phyloP scores from a whole-genome alignment of 1,140 invertebrate species.

The Chironomus striatipennis region DNA sequence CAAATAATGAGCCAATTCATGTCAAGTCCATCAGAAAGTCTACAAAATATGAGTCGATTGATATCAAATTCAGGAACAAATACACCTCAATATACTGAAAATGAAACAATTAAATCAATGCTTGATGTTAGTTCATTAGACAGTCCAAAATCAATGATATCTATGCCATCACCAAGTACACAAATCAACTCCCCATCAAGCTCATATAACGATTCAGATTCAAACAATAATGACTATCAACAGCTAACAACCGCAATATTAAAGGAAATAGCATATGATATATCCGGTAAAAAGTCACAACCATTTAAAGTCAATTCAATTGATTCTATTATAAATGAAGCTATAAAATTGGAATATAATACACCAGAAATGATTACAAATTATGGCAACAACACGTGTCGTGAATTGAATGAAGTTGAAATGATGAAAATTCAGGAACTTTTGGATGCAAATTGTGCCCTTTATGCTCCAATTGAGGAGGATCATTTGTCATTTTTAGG shows the following conservation, averaged over 20 bases:
- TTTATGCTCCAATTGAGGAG: constrained; percentile 71
- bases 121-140: neutral
- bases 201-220: constrained; percentile 31
- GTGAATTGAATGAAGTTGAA: constrained; percentile 73
- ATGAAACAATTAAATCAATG: constrained; percentile 20
- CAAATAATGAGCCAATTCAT: constrained; percentile 41
- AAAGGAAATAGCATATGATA: constrained; percentile 31
- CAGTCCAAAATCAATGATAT: constrained; percentile 23
- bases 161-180: constrained; percentile 32
- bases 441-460: constrained; percentile 71
- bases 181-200: constrained; percentile 28
- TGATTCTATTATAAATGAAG: constrained; percentile 71
- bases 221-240: constrained; percentile 24
- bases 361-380: constrained; percentile 38
- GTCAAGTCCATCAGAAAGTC: constrained; percentile 38
- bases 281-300: constrained; percentile 26
- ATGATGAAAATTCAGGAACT: constrained; percentile 73
- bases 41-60: constrained; percentile 30
- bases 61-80: constrained; percentile 32
- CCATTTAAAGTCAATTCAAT: constrained; percentile 49
- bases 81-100: neutral
- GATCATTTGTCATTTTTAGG: constrained; percentile 39
- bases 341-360: constrained; percentile 74
- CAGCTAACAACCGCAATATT: constrained; percentile 31
- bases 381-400: constrained; percentile 43